Base-by-base conservation (phyloP, 2,113 vertebrate genomes). In the Festucalex cinctus region DNA sequence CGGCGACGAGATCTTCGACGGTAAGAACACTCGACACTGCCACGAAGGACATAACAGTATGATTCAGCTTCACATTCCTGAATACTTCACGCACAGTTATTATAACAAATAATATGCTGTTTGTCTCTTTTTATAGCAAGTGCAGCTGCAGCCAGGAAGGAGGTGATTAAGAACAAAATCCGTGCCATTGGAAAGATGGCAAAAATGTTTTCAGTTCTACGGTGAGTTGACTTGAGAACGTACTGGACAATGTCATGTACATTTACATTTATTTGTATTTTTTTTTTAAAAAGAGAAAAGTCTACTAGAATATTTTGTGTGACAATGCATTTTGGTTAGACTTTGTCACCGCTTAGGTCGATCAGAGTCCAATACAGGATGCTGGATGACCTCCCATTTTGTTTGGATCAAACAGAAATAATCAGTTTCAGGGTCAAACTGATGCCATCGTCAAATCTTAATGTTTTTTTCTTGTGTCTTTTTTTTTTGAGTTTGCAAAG, bases 121-220 rank as follows among this genome's bases (percentile, higher is more conserved):
- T 65, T 46, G 32, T 28, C 13, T 66, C 44, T 43, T 36, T n/a
- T 75, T 66, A n/a, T 70, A 93, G 92, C 92, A 54, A 92, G 90
- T 48, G 90, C 91, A 74, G 92, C 92, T n/a, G 92, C 92, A 41
- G 92, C 92, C 3, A 91, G 92, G 76, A 93, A 93, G 82, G 92
- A 93, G 65, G 92, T 93, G 73, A 93, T 93, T 86, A 91, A 89
- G 76, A 93, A 93, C 82, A 93, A 93, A 84, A 93, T 93, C 58
- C 84, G 92, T 65, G 92, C 92, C 69, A 93, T 93, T 0, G 92
- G 92, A 70, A 93, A 93, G 88, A 93, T 93, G 92, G 92, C 92
- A 28, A 91, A 93, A 77, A 93, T 93, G 91, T 93, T 93, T 88
- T 93, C 92, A 41, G 92, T 93, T 44, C 81, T 93, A 85, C 85